Conservation (phyloP, 2,797 vertebrate genomes). For the Leucoraja ocellata region DNA sequence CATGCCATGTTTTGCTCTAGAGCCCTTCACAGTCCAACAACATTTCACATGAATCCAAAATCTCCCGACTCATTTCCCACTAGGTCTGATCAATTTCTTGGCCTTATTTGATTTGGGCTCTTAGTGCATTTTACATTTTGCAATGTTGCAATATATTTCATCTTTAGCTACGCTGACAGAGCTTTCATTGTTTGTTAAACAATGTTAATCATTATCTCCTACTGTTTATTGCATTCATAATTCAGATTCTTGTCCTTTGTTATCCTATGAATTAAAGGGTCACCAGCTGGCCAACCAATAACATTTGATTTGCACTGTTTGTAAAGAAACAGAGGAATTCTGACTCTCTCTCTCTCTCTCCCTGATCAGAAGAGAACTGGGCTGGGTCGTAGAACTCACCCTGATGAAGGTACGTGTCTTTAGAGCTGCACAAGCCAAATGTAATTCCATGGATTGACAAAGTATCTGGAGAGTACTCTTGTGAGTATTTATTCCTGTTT, state of each 20-base stretch:
- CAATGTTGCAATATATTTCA: background rate
- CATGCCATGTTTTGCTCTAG: background rate
- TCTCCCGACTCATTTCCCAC: background rate
- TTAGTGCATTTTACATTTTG: background rate
- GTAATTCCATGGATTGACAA: background rate
- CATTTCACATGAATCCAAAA: background rate
- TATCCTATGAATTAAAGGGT: background rate
- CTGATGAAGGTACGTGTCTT: background rate
- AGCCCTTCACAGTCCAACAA: background rate
- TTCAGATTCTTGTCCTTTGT: background rate
- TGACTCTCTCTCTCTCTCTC: no score
- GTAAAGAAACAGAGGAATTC: background rate
- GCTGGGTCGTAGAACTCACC: background rate
- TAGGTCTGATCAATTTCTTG: background rate
- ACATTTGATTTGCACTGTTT: background rate
- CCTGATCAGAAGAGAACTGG: background rate
- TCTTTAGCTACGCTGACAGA: background rate
- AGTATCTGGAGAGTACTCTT: background rate
- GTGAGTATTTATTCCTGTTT: background rate
- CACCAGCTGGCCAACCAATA: background rate
- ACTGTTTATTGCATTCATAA: background rate
- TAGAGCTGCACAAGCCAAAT: background rate
- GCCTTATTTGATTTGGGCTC: background rate
- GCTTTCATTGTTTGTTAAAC: background rate
- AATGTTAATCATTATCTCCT: background rate